phyloP scores from a whole-genome alignment of 2,888 invertebrate species.

The Dicranocentrus wangi region DNA sequence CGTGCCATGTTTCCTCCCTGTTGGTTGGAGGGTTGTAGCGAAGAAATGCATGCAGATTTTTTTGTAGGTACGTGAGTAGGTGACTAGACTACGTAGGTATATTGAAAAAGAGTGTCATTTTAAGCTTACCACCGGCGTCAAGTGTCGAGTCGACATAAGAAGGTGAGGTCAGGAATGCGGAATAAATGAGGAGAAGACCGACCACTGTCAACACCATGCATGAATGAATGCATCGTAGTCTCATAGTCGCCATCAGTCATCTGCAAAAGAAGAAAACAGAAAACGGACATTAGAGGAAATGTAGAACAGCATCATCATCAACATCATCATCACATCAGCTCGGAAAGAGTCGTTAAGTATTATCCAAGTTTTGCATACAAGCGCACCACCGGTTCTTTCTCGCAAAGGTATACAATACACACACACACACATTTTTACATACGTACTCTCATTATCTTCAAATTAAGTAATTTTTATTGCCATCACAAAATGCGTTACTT shows the following conservation, averaged over 20 bases:
- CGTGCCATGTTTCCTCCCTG: no score
- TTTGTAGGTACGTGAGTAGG: not conserved
- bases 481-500: no score
- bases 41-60: not conserved
- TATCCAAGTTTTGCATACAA: not conserved
- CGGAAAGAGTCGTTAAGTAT: not conserved
- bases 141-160: constrained; percentile 69
- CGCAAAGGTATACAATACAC: no score
- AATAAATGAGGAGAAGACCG: constrained; percentile 72
- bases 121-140: constrained; percentile 60
- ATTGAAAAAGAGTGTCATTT: constrained; percentile 40
- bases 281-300: constrained; percentile 13
- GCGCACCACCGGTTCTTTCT: constrained; percentile 7
- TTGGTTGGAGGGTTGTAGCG: not conserved
- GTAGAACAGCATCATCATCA: not conserved
- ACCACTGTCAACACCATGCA: constrained; percentile 73
- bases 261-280: constrained; percentile 63
- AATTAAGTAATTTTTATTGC: no score
- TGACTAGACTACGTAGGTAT: not conserved
- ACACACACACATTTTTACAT: no score
- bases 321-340: not conserved
- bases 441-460: no score
- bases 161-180: constrained; percentile 72
- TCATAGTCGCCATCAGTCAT: constrained; percentile 73
- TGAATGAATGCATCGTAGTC: constrained; percentile 72